Conservation (phyloP, 2,888 invertebrate species). For the Lasioglossum villosulum region DNA sequence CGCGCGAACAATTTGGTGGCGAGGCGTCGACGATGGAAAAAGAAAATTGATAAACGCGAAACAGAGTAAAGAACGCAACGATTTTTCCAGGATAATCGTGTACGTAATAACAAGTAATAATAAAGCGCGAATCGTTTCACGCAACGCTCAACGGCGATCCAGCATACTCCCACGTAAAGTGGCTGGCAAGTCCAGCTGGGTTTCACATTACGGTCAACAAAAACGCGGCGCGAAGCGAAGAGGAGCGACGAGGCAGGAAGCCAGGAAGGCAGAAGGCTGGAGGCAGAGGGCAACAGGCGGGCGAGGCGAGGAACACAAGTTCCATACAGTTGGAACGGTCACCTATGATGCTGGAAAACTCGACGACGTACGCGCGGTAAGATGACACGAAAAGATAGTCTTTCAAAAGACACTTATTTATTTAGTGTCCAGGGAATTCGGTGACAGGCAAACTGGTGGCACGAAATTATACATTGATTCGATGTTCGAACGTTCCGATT, state of each 20-base stretch:
- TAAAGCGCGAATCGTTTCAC: background rate
- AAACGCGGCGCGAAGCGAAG: slow-evolving; percentile 56
- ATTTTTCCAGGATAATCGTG: background rate
- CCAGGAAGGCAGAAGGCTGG: background rate
- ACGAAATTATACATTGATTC: slow-evolving; percentile 53
- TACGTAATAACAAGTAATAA: no score
- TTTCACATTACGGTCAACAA: slow-evolving; percentile 76
- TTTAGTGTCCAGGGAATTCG: slow-evolving; percentile 45
- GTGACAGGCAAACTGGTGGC: slow-evolving; percentile 56
- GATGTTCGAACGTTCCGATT: slow-evolving; percentile 23
- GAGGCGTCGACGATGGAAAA: background rate
- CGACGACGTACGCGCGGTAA: slow-evolving; percentile 16
- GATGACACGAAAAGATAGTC: slow-evolving; percentile 35
- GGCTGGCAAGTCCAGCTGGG: slow-evolving; percentile 66
- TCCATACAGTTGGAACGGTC: slow-evolving; percentile 55
- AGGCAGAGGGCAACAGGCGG: background rate
- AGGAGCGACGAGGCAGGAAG: background rate
- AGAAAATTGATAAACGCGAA: background rate
- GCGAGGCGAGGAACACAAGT: slow-evolving; percentile 61
- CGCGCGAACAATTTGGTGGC: background rate
- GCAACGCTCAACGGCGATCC: background rate
- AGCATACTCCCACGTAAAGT: slow-evolving; percentile 69
- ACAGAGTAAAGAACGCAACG: background rate
- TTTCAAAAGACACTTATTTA: slow-evolving; percentile 55
- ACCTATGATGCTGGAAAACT: background rate